Evolutionary conservation across 2,888 invertebrate species (phyloP).

Genomic region (Mechanitis messenoides): DNA sequence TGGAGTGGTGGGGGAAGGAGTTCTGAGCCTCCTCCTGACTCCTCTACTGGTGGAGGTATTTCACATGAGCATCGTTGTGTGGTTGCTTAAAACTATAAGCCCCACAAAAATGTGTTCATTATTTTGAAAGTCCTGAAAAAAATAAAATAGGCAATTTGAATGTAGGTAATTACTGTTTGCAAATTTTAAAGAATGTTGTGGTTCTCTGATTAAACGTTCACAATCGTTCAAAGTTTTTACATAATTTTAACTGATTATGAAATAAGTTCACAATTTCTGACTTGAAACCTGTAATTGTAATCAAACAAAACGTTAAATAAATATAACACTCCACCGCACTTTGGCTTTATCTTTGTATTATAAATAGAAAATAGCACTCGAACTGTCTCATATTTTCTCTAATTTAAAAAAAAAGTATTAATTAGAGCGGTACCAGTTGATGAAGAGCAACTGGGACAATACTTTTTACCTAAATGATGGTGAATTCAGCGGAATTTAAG

Average conservation of each 20-base stretch:
- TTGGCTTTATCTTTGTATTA: too few relatives aligned
- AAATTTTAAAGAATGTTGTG: conserved; percentile 4
- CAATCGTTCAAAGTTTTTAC: background rate
- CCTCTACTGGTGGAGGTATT: conserved; percentile 51
- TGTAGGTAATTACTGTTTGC: background rate
- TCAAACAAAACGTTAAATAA: too few relatives aligned
- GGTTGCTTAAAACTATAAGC: conserved; percentile 59
- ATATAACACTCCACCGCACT: too few relatives aligned
- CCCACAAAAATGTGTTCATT: conserved; percentile 28
- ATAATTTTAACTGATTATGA: background rate
- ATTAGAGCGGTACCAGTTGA: too few relatives aligned
- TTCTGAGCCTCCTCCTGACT: conserved; percentile 62
- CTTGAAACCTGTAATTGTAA: background rate
- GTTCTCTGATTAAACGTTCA: background rate
- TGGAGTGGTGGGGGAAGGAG: conserved; percentile 75
- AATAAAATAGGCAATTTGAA: background rate
- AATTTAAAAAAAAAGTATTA: too few relatives aligned
- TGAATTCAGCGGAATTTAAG: too few relatives aligned
- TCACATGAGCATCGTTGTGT: conserved; percentile 64
- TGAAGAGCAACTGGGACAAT: too few relatives aligned
- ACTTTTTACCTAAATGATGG: too few relatives aligned
- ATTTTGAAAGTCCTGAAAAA: conserved; percentile 13
- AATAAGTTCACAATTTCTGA: background rate
- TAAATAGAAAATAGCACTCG: too few relatives aligned
- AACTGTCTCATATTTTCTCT: too few relatives aligned